Evolutionary conservation across 2,797 vertebrate genomes (phyloP).

Genomic region (Catharus ustulatus): DNA sequence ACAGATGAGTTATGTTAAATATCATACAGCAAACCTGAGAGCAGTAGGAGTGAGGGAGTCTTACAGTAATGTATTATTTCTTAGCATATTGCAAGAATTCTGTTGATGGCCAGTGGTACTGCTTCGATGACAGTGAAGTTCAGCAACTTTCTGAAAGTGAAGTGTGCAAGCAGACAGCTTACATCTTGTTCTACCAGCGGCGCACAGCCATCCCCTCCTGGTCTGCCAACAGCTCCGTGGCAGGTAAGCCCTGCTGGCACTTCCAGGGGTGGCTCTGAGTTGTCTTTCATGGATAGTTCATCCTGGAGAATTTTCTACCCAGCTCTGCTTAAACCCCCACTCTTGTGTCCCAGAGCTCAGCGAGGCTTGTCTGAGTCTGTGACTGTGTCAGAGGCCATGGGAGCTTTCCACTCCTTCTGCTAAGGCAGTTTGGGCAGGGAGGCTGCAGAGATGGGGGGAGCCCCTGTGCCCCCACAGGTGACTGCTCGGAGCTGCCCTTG

Average conservation of each 20-base stretch:
- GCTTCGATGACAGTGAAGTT: conserved; percentile 98
- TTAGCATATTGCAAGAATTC: conserved; percentile 98
- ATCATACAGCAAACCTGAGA: not conserved
- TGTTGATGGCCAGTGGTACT: conserved; percentile 97
- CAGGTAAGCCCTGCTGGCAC: conserved; percentile 78
- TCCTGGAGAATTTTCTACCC: not conserved
- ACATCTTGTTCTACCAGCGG: conserved; percentile 97
- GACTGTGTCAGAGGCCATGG: accelerated
- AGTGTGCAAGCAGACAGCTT: conserved; percentile 93
- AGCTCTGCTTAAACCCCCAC: not conserved
- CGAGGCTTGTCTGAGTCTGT: not conserved
- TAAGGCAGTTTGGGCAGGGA: not conserved
- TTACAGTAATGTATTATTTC: conserved; percentile 3
- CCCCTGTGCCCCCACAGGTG: accelerated
- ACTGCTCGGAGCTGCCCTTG: not conserved
- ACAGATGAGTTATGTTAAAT: not conserved
- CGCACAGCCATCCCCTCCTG: conserved; percentile 93
- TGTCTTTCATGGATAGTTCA: not conserved
- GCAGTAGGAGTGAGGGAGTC: not conserved
- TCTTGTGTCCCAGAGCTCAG: not conserved
- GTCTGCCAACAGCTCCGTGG: conserved; percentile 98
- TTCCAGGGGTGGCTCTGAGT: not conserved
- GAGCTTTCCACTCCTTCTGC: not conserved
- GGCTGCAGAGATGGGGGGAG: not conserved
- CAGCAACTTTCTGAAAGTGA: conserved; percentile 90